These are phyloP conservation scores for Philaethria dido DNA, from an alignment of 2,888 invertebrate genomes.

Conservation along the genomic window DNA sequence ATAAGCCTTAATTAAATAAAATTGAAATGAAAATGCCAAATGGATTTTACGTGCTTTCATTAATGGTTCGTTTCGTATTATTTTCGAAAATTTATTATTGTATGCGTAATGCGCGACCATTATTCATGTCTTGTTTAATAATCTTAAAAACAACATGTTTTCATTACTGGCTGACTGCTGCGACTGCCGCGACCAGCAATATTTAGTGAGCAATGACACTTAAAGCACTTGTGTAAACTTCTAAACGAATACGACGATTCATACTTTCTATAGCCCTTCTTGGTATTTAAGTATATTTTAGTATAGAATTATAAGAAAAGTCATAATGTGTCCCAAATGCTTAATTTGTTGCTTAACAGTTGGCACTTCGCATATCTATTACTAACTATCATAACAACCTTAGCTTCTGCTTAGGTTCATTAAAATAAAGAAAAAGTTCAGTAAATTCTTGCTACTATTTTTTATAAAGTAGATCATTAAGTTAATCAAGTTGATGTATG, in stretches of 20 bases:
- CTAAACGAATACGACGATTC: not conserved
- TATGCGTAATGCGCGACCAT: slow-evolving; percentile 76
- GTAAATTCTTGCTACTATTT: not conserved
- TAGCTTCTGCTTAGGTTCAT: not conserved
- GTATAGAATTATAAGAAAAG: slow-evolving; percentile 1
- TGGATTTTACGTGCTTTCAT: slow-evolving; percentile 83
- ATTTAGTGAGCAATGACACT: slow-evolving; percentile 37
- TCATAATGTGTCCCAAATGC: slow-evolving; percentile 7
- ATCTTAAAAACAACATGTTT: slow-evolving; percentile 82
- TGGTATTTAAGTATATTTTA: not conserved
- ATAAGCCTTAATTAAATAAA: slow-evolving; percentile 83
- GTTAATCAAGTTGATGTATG: not conserved
- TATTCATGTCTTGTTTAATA: slow-evolving; percentile 79
- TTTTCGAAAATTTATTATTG: slow-evolving; percentile 78
- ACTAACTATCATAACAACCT: slow-evolving; percentile 1
- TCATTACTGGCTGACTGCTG: slow-evolving; percentile 58
- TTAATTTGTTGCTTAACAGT: not conserved
- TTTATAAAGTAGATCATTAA: not conserved
- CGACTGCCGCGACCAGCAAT: slow-evolving; percentile 31
- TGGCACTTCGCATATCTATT: not conserved
- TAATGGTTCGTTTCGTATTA: slow-evolving; percentile 79
- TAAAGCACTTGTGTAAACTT: slow-evolving; percentile 29
- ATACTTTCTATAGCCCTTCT: slow-evolving; percentile 8
- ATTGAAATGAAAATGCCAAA: slow-evolving; percentile 82
- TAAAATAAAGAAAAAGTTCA: not conserved